phyloP scores from a whole-genome alignment of 2,888 invertebrate genomes.

The Gandaritis pyraliata region DNA sequence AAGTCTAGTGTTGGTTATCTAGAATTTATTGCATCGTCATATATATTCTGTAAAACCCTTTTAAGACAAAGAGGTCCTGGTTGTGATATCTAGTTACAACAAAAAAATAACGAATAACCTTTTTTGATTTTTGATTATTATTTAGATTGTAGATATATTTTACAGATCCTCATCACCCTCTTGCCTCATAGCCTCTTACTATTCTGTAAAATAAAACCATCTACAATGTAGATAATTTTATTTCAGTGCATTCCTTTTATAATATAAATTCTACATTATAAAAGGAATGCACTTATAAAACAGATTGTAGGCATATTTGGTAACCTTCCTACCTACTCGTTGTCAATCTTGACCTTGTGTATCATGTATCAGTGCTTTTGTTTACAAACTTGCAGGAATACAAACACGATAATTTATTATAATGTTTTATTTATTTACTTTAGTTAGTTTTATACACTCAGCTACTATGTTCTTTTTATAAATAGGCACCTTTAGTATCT shows the following conservation, averaged over 20 bases:
- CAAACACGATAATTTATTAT: neutral
- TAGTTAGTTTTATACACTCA: neutral
- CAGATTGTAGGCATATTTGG: neutral
- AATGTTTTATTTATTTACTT: conserved; percentile 5
- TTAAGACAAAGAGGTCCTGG: conserved; percentile 22
- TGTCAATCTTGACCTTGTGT: conserved; percentile 10
- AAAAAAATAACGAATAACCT: conserved; percentile 15
- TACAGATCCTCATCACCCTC: no score
- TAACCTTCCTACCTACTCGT: conserved; percentile 4
- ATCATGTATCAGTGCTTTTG: conserved; percentile 10
- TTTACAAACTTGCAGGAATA: conserved; percentile 9
- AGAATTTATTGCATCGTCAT: conserved; percentile 7
- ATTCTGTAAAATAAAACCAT: no score
- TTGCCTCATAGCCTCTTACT: no score
- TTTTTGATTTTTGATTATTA: no score
- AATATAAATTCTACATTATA: no score
- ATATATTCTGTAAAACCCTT: conserved; percentile 33
- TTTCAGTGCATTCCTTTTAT: no score
- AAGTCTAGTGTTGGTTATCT: conserved; percentile 1
- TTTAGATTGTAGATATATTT: no score
- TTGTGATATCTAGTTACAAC: conserved; percentile 18
- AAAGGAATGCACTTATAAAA: neutral
- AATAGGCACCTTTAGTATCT: neutral
- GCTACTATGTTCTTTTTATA: neutral
- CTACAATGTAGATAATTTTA: no score